Conservation (phyloP, 1,140 invertebrate genomes). For the Planococcus citri region DNA sequence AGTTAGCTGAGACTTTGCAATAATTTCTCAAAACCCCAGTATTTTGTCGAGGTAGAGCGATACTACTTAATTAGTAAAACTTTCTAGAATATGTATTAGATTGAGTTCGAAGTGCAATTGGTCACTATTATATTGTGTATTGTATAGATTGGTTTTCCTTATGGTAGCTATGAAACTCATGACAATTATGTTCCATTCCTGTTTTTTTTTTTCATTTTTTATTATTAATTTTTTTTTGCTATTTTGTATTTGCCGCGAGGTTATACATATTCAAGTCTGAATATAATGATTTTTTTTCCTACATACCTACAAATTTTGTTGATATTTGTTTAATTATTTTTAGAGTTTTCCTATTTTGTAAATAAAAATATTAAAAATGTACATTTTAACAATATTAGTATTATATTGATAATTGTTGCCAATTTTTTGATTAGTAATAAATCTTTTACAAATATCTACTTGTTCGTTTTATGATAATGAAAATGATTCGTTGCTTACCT, state of each 20-base stretch:
- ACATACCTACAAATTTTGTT: neutral
- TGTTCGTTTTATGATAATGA: too few relatives aligned
- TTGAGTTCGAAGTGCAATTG: too few relatives aligned
- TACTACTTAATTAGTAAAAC: neutral
- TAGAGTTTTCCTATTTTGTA: neutral
- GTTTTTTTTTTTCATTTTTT: neutral
- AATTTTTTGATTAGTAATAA: neutral
- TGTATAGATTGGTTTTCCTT: neutral
- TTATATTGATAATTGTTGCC: neutral
- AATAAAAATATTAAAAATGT: neutral
- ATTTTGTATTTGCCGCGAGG: neutral
- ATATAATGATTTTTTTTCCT: neutral
- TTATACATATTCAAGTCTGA: neutral
- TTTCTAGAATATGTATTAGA: too few relatives aligned
- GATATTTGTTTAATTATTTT: neutral
- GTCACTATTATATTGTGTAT: neutral
- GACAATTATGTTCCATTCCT: conserved; percentile 7
- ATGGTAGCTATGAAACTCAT: neutral
- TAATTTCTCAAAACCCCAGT: neutral
- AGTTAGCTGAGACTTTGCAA: neutral
- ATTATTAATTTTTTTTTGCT: neutral
- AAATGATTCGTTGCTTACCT: too few relatives aligned
- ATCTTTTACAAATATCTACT: neutral
- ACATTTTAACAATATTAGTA: neutral
- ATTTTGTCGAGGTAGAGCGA: neutral